These are phyloP conservation scores for Alsophila aescularia DNA, from an alignment of 2,888 invertebrate species.

Conservation along the genomic window DNA sequence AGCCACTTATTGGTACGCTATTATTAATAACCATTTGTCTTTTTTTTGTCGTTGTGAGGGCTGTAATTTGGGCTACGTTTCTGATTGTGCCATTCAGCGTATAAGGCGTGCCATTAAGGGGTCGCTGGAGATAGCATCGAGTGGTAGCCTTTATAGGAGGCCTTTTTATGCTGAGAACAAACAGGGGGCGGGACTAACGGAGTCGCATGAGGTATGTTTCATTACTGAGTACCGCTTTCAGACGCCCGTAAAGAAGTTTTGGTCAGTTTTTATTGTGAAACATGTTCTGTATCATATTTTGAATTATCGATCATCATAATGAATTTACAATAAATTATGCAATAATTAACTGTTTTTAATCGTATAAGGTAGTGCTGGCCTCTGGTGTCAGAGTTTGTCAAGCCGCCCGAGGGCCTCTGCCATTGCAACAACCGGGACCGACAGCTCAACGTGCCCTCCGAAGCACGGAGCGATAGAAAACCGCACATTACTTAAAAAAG, in stretches of 20 bases:
- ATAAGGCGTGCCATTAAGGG: conserved; percentile 64
- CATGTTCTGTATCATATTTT: neutral
- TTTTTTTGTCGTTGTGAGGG: conserved; percentile 18
- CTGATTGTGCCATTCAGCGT: conserved; percentile 50
- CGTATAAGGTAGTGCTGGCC: too few relatives aligned
- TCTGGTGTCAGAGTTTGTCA: too few relatives aligned
- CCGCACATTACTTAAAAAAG: too few relatives aligned
- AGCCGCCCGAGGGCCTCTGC: too few relatives aligned
- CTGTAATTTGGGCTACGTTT: conserved; percentile 28
- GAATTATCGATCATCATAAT: too few relatives aligned
- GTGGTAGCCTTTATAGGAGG: conserved; percentile 46
- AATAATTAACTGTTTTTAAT: too few relatives aligned
- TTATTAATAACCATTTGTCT: conserved; percentile 23
- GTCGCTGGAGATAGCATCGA: conserved; percentile 66
- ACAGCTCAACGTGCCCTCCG: too few relatives aligned
- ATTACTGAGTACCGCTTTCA: conserved; percentile 5
- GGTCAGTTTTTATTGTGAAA: conserved; percentile 1
- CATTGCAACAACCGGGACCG: too few relatives aligned
- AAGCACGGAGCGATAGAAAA: too few relatives aligned
- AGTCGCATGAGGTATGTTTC: conserved; percentile 29
- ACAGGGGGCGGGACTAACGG: conserved; percentile 52
- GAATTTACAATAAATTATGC: too few relatives aligned
- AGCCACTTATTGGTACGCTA: conserved; percentile 10
- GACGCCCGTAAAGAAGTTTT: neutral
- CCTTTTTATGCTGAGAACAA: conserved; percentile 56